Percentiles rank a stretch among this genome's conserved stretches.
Conservation (phyloP, 2,888 invertebrate species). For the Spisula solida region DNA sequence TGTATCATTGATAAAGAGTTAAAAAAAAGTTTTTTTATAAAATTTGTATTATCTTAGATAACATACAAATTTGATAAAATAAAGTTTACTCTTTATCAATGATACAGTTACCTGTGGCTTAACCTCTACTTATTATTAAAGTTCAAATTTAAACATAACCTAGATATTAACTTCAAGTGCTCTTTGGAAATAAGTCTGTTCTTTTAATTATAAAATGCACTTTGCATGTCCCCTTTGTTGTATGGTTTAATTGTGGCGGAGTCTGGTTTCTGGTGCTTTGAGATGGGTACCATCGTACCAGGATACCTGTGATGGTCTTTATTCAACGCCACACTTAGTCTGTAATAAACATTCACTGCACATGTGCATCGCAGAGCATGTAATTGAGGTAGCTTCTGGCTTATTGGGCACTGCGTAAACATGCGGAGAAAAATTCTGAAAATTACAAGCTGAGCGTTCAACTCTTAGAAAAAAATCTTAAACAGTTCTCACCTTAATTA, state of each 20-base stretch:
- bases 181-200: neutral
- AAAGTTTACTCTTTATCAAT: no score
- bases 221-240: neutral
- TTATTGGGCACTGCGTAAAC: constrained; percentile 19
- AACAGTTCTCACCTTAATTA: constrained; percentile 20
- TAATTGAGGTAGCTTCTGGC: constrained; percentile 9
- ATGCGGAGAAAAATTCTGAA: constrained; percentile 1
- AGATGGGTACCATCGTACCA: neutral
- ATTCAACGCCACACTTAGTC: neutral
- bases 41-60: no score
- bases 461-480: neutral
- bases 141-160: no score
- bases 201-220: neutral
- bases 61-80: no score
- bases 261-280: neutral
- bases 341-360: constrained; percentile 24
- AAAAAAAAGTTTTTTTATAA: no score
- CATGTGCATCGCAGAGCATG: constrained; percentile 19
- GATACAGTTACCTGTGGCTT: no score
- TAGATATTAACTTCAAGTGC: no score
- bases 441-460: neutral
- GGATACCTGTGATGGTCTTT: constrained; percentile 21
- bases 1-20: no score
- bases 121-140: no score
- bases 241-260: neutral